Evolutionary conservation across 2,797 vertebrate genomes (phyloP), one percentile per base, ranked within the genome.

Genomic region (Australoheros facetus): DNA sequence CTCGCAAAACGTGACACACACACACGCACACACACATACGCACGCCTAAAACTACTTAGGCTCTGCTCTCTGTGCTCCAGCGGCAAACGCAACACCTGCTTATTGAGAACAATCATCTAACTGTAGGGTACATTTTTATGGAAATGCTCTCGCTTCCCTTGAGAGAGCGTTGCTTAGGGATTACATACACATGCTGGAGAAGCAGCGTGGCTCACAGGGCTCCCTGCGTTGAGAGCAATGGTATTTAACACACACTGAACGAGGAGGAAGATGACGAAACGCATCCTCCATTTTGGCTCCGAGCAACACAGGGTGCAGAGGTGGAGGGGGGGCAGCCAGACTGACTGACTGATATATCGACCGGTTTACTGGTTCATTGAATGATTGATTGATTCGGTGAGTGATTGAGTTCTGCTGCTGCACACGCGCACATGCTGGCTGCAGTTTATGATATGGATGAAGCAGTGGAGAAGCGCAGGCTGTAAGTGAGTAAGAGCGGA

Each of bases 61-160:
- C 90, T 89, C 86, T 91, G 92, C 92, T 92, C 91, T 89, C 79
- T 85, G 92, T 89, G 92, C 92, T 93, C 90, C 88, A 82, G 86
- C 89, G 32, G 90, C 90, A 92, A 84, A 93, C 90, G 92, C 92
- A 88, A 94, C 95, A 95, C 94, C 95, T 96, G 94, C 94, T 94
- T 94, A 93, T 92, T 90, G 92, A 95, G 93, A 95, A 96, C 94
- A 96, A 95, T 95, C 87, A 89, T 90, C 90, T 93, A 93, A 95
- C 94, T 94, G 94, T 95, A 91, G 93, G 93, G 87, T 91, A 95
- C 92, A 94, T 95, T 95, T 95, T 95, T 94, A 96, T 95, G 95
- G 94, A 95, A 95, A 95, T 95, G 91, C 88, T 93, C 79, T 83
- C 81, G 93, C 94, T 95, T 92, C 95, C 94, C 93, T 93, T 88